These are phyloP conservation scores for Neofelis nebulosa DNA, from an alignment of 2,113 vertebrate species.

Conservation along the genomic window DNA sequence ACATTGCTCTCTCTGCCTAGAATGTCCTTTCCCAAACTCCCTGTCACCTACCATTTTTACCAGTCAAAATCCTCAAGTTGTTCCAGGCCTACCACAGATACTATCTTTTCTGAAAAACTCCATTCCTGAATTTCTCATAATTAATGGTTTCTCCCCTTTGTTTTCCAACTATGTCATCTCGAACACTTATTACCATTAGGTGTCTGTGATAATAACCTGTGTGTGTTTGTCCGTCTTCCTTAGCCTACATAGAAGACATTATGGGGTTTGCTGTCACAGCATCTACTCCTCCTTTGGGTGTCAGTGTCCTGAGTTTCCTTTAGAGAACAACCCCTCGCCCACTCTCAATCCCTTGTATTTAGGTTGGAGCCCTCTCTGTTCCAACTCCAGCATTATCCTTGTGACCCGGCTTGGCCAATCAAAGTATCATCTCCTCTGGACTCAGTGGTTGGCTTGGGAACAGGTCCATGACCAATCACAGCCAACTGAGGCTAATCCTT, in stretches of 20 bases:
- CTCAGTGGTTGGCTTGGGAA: background rate
- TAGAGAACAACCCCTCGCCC: fast-evolving
- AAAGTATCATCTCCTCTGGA: background rate
- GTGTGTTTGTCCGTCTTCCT: background rate
- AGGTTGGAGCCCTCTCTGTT: background rate
- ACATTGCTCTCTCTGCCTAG: background rate
- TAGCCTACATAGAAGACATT: background rate
- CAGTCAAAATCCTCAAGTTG: background rate
- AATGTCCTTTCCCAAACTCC: background rate
- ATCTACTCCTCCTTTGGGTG: background rate
- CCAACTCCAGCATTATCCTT: background rate
- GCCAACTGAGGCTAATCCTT: background rate
- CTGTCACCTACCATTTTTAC: background rate
- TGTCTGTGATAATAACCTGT: background rate
- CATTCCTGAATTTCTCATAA: background rate
- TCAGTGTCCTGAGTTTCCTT: background rate
- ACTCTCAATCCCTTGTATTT: too few species aligned
- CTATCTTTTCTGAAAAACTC: background rate
- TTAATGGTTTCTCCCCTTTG: background rate
- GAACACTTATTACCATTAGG: background rate
- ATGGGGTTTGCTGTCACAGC: background rate
- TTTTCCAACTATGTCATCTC: background rate
- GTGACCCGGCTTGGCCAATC: background rate
- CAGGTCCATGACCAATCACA: background rate
- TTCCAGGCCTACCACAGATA: background rate